Conservation (phyloP, 2,113 vertebrate species). For the Entomyzon cyanotis region DNA sequence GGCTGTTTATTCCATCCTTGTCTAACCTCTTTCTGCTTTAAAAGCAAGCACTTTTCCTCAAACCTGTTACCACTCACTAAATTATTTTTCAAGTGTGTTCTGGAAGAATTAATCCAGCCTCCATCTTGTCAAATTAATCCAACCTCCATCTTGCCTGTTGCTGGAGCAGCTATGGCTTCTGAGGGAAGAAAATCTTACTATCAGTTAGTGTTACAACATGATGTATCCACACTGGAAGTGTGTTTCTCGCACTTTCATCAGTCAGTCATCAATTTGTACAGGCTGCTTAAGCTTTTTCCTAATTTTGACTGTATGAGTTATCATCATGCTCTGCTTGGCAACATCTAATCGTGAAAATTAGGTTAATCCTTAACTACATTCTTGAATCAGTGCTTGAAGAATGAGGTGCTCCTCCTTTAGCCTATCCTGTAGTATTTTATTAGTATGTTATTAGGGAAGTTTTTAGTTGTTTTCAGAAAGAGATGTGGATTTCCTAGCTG, state of each 20-base stretch:
- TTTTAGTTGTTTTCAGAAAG: not conserved
- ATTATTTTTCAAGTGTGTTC: not conserved
- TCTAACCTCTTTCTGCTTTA: conserved; percentile 1
- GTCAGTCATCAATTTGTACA: not conserved
- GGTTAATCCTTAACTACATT: not conserved
- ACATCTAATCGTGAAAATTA: not conserved
- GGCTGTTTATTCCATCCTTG: conserved; percentile 34
- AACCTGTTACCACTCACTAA: not conserved
- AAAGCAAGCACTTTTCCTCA: conserved; percentile 7
- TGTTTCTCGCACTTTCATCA: not conserved
- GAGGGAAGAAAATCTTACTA: not conserved
- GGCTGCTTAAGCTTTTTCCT: not conserved
- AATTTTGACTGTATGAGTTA: not conserved
- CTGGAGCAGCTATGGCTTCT: not conserved
- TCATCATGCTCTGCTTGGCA: accelerated
- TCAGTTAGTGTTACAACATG: not conserved
- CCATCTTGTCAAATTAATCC: not conserved
- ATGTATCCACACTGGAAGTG: not conserved
- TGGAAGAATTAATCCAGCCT: not conserved
- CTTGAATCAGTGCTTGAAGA: not conserved
- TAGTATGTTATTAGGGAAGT: not conserved
- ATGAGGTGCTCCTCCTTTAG: not conserved
- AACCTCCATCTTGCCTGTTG: not conserved
- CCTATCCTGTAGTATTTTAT: not conserved
- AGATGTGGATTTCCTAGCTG: not conserved